Conservation (phyloP, 2,888 invertebrate genomes). For the Cryptophagus acutangulus region DNA sequence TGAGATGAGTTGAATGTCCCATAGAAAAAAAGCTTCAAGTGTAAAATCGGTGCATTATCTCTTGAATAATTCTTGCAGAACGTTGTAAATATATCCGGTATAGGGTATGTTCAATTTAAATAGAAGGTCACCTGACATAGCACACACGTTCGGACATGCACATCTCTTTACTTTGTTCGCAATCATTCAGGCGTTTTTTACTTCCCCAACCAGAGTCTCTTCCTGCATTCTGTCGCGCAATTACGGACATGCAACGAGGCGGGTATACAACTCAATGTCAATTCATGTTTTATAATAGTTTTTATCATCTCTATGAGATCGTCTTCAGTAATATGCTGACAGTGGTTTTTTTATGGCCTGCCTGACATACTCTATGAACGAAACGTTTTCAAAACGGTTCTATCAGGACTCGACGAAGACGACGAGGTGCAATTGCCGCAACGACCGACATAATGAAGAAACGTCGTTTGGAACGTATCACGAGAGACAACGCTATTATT, state of each 20-base stretch:
- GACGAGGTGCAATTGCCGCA: no score
- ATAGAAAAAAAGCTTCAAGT: no score
- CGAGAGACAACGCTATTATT: no score
- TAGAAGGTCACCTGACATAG: constrained; percentile 10
- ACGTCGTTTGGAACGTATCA: no score
- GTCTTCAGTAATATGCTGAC: constrained; percentile 16
- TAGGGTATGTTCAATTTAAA: no score
- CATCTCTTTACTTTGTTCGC: constrained; percentile 28
- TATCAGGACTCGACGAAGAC: no score
- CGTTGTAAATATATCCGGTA: constrained; percentile 10
- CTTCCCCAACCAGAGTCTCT: constrained; percentile 26
- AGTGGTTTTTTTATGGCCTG: constrained; percentile 23
- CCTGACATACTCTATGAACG: constrained; percentile 26
- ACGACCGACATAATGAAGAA: no score
- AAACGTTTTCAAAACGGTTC: no score
- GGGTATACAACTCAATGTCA: constrained; percentile 17
- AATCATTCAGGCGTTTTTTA: constrained; percentile 35
- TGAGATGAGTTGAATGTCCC: no score
- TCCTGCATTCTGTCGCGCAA: constrained; percentile 29
- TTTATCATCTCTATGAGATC: constrained; percentile 25
- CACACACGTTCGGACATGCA: constrained; percentile 12
- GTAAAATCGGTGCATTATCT: no score
- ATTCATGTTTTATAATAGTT: constrained; percentile 37
- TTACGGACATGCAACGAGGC: constrained; percentile 31
- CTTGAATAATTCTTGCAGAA: constrained; percentile 11